A percentile compares a stretch with the other conserved stretches of the same genome.
These are phyloP conservation scores for Papilio elwesi DNA, from an alignment of 2,888 invertebrate genomes.

Conservation along the genomic window DNA sequence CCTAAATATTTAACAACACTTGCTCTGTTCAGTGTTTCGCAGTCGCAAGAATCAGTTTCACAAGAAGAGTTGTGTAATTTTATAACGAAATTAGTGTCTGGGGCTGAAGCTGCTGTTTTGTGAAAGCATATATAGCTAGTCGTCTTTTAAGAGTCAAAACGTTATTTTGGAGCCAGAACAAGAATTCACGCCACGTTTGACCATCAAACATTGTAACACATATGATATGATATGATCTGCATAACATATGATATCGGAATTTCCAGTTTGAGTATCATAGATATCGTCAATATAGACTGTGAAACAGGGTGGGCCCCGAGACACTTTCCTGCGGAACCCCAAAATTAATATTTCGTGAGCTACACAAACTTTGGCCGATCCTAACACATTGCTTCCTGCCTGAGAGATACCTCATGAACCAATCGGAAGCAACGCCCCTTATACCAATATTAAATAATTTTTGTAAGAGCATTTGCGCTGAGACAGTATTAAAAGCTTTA, in stretches of 20 bases:
- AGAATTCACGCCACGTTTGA: no score
- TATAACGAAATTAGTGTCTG: not conserved
- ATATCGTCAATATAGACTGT: not conserved
- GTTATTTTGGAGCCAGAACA: slow-evolving; percentile 5
- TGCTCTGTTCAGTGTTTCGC: not conserved
- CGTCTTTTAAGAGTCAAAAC: slow-evolving; percentile 5
- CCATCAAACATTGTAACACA: no score
- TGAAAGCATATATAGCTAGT: not conserved
- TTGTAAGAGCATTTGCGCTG: no score
- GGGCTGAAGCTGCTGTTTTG: slow-evolving; percentile 3
- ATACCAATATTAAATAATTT: no score
- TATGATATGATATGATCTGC: no score
- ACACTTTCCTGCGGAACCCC: not conserved
- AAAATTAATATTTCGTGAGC: not conserved
- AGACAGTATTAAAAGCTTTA: no score
- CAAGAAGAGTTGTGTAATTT: slow-evolving; percentile 1
- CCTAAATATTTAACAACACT: not conserved
- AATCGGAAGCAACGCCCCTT: no score
- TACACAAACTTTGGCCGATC: not conserved
- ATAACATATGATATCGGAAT: no score
- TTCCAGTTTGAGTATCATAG: no score
- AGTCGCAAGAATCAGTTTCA: not conserved
- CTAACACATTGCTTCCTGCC: not conserved
- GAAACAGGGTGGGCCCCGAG: not conserved
- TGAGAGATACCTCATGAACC: no score